Evolutionary conservation across 2,797 vertebrate species (phyloP).

Genomic region (Macropus fuliginosus): DNA sequence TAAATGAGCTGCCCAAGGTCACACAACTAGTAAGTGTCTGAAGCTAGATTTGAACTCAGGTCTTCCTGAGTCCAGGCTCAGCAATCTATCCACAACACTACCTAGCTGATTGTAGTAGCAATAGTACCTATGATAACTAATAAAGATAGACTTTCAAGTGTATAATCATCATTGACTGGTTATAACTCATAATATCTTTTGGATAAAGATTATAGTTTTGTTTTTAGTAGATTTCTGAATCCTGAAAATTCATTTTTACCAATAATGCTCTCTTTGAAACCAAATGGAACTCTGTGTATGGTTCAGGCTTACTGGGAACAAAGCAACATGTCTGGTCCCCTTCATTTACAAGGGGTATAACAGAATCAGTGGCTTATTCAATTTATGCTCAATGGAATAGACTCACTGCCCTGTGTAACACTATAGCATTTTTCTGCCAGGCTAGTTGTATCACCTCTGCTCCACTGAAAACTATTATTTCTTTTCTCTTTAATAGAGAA

Average conservation of each 20-base stretch:
- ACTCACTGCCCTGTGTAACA: not conserved
- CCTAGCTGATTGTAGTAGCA: too few relatives aligned
- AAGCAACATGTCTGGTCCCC: not conserved
- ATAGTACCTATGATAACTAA: not conserved
- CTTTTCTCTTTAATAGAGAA: not conserved
- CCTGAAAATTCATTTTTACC: not conserved
- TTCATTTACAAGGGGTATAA: not conserved
- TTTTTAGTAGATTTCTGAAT: conserved; percentile 18
- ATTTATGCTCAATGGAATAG: not conserved
- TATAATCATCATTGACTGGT: not conserved
- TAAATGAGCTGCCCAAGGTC: too few relatives aligned
- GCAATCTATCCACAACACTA: too few relatives aligned
- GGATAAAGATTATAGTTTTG: not conserved
- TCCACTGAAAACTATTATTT: not conserved
- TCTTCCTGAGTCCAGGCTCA: too few relatives aligned
- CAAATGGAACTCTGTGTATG: not conserved
- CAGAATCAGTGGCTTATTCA: not conserved
- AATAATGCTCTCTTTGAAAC: conserved; percentile 25
- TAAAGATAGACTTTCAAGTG: conserved; percentile 44
- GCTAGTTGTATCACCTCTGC: not conserved
- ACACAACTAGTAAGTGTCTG: too few relatives aligned
- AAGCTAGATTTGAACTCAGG: too few relatives aligned
- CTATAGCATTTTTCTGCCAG: not conserved
- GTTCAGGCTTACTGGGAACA: not conserved
- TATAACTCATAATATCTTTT: not conserved